Conservation (phyloP, 2,888 invertebrate species). For the Helobdella robusta region DNA sequence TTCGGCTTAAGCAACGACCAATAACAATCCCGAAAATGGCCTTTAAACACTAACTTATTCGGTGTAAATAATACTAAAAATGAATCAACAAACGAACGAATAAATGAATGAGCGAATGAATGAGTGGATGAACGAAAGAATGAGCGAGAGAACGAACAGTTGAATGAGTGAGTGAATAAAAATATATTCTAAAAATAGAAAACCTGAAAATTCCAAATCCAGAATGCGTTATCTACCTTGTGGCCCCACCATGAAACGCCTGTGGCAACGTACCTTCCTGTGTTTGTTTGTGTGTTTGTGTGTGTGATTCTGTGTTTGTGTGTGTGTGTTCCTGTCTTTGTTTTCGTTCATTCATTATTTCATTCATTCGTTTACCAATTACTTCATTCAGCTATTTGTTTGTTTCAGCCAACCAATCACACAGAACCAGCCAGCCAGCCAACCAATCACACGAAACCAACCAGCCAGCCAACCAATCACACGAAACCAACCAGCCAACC, state of each 20-base stretch:
- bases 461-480: neutral
- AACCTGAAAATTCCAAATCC: slow-evolving; percentile 90
- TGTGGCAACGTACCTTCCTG: slow-evolving; percentile 87
- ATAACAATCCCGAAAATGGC: no score
- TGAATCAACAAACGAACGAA: no score
- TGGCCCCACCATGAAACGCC: slow-evolving; percentile 90
- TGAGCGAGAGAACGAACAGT: no score
- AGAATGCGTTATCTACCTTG: slow-evolving; percentile 75
- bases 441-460: neutral
- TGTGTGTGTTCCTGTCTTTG: neutral
- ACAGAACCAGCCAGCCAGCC: neutral
- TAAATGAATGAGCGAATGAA: no score
- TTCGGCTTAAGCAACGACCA: no score
- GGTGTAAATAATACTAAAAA: no score
- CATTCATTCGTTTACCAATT: neutral
- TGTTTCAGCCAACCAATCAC: neutral
- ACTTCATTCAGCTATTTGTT: neutral
- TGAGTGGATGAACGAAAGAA: no score
- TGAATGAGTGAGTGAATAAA: no score
- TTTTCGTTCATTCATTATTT: neutral
- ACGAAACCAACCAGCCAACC: neutral
- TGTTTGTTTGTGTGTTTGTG: neutral
- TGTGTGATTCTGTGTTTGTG: neutral
- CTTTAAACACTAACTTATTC: no score
- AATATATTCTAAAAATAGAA: no score